Conservation (phyloP, 1,140 invertebrate genomes). For the Hyles vespertilio region DNA sequence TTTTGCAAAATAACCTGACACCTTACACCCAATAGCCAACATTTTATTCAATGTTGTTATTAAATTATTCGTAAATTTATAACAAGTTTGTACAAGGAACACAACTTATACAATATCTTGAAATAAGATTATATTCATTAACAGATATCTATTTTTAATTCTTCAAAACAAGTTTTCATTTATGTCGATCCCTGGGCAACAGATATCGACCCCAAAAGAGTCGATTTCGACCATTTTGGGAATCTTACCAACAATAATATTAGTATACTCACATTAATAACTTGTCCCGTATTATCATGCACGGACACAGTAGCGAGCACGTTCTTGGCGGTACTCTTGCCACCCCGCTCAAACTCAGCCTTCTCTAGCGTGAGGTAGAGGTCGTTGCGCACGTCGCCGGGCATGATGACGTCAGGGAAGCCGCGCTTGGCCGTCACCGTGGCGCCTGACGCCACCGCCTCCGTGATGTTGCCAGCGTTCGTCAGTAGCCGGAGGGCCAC, state of each 20-base stretch:
- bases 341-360: conserved; percentile 94
- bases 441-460: conserved; percentile 78
- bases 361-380: conserved; percentile 92
- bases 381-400: conserved; percentile 96
- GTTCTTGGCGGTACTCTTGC: conserved; percentile 97
- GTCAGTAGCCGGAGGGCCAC: conserved; percentile 61
- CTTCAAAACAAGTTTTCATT: no score
- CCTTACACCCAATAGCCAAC: no score
- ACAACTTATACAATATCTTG: no score
- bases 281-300: conserved; percentile 86
- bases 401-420: conserved; percentile 97
- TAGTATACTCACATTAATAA: conserved; percentile 78
- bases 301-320: conserved; percentile 91
- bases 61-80: no score
- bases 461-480: conserved; percentile 55
- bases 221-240: no score
- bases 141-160: no score
- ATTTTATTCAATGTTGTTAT: no score
- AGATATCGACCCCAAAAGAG: no score
- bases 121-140: no score
- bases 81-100: no score
- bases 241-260: background rate
- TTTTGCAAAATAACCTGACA: no score
- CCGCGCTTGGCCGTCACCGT: conserved; percentile 92
- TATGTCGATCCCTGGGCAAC: no score